These are phyloP conservation scores for Agrochola circellaris DNA, from an alignment of 2,888 invertebrate genomes.

Conservation along the genomic window DNA sequence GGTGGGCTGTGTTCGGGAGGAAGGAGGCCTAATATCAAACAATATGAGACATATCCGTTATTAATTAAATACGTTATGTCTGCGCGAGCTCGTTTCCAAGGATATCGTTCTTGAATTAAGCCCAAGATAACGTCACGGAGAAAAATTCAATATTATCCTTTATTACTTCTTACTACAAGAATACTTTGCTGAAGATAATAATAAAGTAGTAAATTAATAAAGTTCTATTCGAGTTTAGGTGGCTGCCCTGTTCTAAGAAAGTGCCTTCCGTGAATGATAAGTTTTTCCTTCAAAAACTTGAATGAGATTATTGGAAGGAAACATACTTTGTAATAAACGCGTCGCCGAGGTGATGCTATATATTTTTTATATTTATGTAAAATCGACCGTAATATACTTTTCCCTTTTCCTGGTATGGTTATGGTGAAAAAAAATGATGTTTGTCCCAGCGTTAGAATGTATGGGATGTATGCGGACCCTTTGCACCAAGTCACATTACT, in stretches of 20 bases:
- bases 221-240: constrained; percentile 39
- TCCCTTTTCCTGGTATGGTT: constrained; percentile 34
- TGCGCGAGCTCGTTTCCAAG: constrained; percentile 41
- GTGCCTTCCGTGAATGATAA: constrained; percentile 35
- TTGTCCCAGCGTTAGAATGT: constrained; percentile 29
- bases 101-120: constrained; percentile 44
- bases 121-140: constrained; percentile 26
- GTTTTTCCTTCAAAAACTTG: constrained; percentile 15
- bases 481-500: constrained; percentile 32
- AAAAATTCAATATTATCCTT: constrained; percentile 51
- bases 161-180: constrained; percentile 26
- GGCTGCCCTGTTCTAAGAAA: constrained; percentile 33
- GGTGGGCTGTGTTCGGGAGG: constrained; percentile 22
- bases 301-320: constrained; percentile 16
- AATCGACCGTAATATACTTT: constrained; percentile 37
- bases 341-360: constrained; percentile 31
- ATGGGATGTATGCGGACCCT: constrained; percentile 36
- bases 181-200: constrained; percentile 26
- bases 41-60: constrained; percentile 65
- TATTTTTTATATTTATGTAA: constrained; percentile 36
- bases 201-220: constrained; percentile 45
- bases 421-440: constrained; percentile 37
- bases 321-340: constrained; percentile 41
- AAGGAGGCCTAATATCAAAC: constrained; percentile 55
- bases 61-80: constrained; percentile 61